Conservation (phyloP, 2,888 invertebrate species). For the Pilophorus perplexus region DNA sequence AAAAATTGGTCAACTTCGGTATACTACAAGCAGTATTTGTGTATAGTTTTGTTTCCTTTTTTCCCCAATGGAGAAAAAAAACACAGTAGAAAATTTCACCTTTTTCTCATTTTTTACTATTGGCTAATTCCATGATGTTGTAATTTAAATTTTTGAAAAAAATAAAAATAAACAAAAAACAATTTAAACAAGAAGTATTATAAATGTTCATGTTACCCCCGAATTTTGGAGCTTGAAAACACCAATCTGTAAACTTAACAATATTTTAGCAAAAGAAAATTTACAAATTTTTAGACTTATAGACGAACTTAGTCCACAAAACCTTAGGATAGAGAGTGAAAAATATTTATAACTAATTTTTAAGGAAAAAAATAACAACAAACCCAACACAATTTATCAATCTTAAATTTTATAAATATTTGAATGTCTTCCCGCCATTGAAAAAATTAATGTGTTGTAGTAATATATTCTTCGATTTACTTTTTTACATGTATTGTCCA, state of each 20-base stretch:
- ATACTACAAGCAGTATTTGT: too few relatives aligned
- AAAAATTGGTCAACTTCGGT: too few relatives aligned
- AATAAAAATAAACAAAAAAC: neutral
- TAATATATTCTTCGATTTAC: too few relatives aligned
- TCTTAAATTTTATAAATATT: neutral
- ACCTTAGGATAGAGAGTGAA: too few relatives aligned
- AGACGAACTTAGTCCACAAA: neutral
- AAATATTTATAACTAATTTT: too few relatives aligned
- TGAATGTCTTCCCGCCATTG: slow-evolving; percentile 17
- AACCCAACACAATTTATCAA: neutral
- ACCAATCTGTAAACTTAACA: slow-evolving; percentile 32
- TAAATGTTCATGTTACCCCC: neutral
- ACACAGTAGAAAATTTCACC: neutral
- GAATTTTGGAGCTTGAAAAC: slow-evolving; percentile 32
- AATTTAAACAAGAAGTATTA: neutral
- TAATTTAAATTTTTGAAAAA: neutral
- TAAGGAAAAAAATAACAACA: neutral
- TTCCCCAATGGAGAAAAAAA: neutral
- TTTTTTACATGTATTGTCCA: too few relatives aligned
- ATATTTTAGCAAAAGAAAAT: slow-evolving; percentile 3
- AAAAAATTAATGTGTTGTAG: too few relatives aligned
- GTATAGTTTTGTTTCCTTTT: too few relatives aligned
- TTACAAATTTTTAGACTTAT: neutral
- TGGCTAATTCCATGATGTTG: neutral
- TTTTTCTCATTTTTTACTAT: neutral